Base-by-base conservation (phyloP, 2,888 invertebrate species). In the Atrina japonica region DNA sequence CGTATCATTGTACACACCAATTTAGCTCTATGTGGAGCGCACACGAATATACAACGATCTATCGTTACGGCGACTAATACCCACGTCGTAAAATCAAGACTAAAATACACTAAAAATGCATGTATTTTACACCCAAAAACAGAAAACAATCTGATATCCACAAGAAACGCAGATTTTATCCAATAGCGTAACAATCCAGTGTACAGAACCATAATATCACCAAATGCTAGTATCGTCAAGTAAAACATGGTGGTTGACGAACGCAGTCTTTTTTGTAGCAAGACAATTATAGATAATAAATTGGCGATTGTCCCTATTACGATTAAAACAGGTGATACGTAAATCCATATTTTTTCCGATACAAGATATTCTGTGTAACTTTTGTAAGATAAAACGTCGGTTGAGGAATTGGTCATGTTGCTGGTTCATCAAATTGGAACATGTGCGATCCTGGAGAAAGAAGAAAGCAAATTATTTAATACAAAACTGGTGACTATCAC, bases 21-120 rank as follows among this genome's bases (percentile, higher is more conserved):
- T 43, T 73, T 83, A 23, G 85, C 82, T 25, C 70, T 69, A 45
- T 86, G 78, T 0, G 89, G 89, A 35, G 83, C 75, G n/a, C 85
- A 83, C 0, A 89, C 87, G 16, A 80, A 85, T 11, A 89, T 61
- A 65, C 86, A 87, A 16, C 89, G 76, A 66, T 89, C 88, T 3
- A 87, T 64, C 7, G 88, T 88, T 25, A 88, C 86, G 0, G 85
- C 80, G 3, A 88, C 87, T 9, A 88, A 67, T 7, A 86, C 78
- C 88, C 88, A 89, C 0, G 86, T 86, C 30, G 87, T 84, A 23
- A 82, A 76, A 49, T 88, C 88, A 29, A 86, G 71, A 0, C 81
- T 77, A 0, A 83, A 64, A 70, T 88, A 89, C 3, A 88, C 87
- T 1, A 86, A 41, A 64, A 88, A 87, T 18, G 81, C 84, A 70